These are phyloP conservation scores for Papilio polyxenes DNA, from an alignment of 1,140 invertebrate species.

Conservation along the genomic window DNA sequence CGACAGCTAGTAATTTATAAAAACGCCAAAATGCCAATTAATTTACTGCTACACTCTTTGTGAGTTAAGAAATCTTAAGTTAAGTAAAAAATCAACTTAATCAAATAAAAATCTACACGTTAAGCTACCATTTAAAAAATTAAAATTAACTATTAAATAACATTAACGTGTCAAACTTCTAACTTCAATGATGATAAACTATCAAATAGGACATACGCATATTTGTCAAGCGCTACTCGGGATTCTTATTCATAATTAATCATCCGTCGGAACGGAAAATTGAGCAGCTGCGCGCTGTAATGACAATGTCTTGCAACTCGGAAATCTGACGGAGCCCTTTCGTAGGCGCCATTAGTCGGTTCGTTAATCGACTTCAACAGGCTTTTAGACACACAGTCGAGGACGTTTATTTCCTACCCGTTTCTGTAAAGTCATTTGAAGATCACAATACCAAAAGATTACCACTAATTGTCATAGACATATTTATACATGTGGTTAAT, in stretches of 20 bases:
- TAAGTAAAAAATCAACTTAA: no score
- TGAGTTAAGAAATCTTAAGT: no score
- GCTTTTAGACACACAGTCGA: conserved; percentile 1
- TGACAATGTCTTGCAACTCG: conserved; percentile 51
- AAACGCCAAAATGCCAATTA: no score
- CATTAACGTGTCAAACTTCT: neutral
- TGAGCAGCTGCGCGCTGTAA: conserved; percentile 58
- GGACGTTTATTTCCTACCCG: neutral
- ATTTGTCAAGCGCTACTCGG: conserved; percentile 12
- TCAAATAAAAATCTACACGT: no score
- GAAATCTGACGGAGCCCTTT: conserved; percentile 33
- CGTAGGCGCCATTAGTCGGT: conserved; percentile 23
- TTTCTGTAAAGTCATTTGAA: neutral
- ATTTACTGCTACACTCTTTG: no score
- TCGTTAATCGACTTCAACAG: conserved; percentile 38
- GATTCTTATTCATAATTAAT: conserved; percentile 58
- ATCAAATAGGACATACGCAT: neutral
- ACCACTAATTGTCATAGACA: neutral
- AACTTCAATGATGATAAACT: conserved; percentile 2
- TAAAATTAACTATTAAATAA: neutral
- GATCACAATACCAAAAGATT: neutral
- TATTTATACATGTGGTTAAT: neutral
- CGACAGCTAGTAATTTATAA: no score
- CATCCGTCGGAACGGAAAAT: conserved; percentile 62
- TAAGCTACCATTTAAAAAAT: no score